Evolutionary conservation across 2,113 vertebrate species (phyloP).

Genomic region (Opisthocomus hoazin): DNA sequence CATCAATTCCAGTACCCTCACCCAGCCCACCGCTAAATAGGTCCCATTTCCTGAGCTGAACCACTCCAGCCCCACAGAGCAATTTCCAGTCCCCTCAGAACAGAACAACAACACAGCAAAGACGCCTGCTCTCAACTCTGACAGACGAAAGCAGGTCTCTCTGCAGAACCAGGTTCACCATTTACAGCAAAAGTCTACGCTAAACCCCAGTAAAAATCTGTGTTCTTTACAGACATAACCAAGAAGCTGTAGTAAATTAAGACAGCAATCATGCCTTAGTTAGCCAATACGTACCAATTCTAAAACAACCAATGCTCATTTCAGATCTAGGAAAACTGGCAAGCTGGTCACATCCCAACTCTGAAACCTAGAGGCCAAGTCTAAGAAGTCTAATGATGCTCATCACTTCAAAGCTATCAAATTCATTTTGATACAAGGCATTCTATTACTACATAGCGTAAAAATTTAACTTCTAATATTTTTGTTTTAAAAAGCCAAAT

Average conservation of each 20-base stretch:
- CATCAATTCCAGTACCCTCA: neutral
- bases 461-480: neutral
- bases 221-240: neutral
- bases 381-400: neutral
- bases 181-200: neutral
- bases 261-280: neutral
- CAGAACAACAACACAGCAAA: neutral
- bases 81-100: neutral
- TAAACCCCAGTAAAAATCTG: neutral
- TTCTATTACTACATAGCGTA: neutral
- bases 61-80: neutral
- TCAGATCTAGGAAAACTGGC: neutral
- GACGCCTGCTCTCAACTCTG: neutral
- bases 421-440: neutral
- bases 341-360: neutral
- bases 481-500: neutral
- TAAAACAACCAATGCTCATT: neutral
- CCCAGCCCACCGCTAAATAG: neutral
- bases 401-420: neutral
- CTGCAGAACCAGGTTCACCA: neutral
- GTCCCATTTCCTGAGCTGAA: neutral
- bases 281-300: neutral
- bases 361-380: neutral
- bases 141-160: neutral
- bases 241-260: neutral